phyloP scores from a whole-genome alignment of 2,113 vertebrate genomes.

The Cinclus cinclus region DNA sequence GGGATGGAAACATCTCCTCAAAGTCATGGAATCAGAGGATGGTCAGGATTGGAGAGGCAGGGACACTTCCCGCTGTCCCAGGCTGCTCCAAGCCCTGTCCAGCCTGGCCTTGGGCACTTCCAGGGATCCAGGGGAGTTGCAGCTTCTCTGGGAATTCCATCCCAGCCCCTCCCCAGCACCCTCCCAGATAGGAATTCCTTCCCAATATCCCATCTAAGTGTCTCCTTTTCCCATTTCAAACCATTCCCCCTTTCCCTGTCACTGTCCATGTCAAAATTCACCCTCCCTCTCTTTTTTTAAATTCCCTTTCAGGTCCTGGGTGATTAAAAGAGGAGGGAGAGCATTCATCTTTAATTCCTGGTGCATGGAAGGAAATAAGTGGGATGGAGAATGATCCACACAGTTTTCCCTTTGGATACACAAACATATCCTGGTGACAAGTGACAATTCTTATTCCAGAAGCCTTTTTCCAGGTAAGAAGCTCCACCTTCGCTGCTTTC shows the following conservation, averaged over 20 bases:
- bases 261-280: fast-evolving
- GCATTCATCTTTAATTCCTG: background rate
- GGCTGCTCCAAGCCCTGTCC: fast-evolving
- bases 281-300: no score
- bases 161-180: background rate
- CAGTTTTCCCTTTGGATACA: background rate
- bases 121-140: background rate
- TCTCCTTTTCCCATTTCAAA: background rate
- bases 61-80: fast-evolving
- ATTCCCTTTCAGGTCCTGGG: background rate
- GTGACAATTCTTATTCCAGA: background rate
- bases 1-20: background rate
- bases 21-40: fast-evolving
- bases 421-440: background rate
- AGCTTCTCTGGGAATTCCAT: background rate
- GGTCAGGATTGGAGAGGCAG: background rate
- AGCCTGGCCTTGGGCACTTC: fast-evolving
- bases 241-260: background rate
- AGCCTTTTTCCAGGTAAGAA: background rate
- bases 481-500: background rate
- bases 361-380: background rate
- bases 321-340: background rate
- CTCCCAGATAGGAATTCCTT: background rate
- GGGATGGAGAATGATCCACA: background rate
- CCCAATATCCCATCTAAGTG: background rate